These are phyloP conservation scores for Epizoanthus illoricatus DNA, from an alignment of 92 coral and sea anemone genomes.

Conservation along the genomic window DNA sequence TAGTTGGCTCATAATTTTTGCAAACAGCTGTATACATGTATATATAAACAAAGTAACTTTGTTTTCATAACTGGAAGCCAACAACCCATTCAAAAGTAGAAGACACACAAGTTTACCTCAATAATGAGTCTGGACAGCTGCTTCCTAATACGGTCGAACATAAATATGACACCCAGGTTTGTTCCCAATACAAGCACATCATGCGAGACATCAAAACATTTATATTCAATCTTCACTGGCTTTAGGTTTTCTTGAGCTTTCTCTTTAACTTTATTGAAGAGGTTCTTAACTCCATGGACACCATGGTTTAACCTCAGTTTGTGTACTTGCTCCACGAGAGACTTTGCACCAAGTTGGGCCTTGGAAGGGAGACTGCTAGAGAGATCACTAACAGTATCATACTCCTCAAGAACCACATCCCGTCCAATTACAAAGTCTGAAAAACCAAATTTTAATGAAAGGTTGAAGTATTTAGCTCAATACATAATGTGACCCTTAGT, in stretches of 20 bases:
- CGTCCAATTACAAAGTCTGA: constrained; percentile 72
- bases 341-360: constrained; percentile 76
- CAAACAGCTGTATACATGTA: too few species aligned
- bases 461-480: too few species aligned
- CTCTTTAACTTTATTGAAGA: constrained; percentile 62
- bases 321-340: constrained; percentile 45
- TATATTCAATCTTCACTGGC: constrained; percentile 62
- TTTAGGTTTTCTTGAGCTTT: constrained; percentile 71
- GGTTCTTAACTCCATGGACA: constrained; percentile 63
- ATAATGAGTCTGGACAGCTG: constrained; percentile 68
- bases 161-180: constrained; percentile 76
- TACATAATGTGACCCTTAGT: too few species aligned
- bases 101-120: constrained; percentile 51
- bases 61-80: background rate
- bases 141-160: constrained; percentile 72
- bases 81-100: background rate
- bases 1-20: too few species aligned
- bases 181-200: constrained; percentile 82
- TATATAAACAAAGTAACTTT: too few species aligned
- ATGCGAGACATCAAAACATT: constrained; percentile 84
- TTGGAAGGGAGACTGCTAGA: constrained; percentile 55
- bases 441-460: background rate
- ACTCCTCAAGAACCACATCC: constrained; percentile 70
- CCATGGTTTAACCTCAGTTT: constrained; percentile 14
- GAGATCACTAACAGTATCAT: constrained; percentile 61